Evolutionary conservation across 1,140 invertebrate species (phyloP).

Genomic region (Lepidotrigona ventralis): DNA sequence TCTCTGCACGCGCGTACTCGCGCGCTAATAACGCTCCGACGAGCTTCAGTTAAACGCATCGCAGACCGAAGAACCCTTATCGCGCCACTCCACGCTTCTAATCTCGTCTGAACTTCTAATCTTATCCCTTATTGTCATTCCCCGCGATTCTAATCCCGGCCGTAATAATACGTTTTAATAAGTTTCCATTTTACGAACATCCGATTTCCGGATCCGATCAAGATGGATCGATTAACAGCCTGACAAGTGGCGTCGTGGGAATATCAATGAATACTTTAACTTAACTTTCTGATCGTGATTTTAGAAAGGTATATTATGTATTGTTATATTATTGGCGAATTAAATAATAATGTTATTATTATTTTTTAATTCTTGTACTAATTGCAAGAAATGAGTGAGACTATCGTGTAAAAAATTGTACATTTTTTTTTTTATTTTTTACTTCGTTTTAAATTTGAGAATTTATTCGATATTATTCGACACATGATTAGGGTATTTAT

Average conservation of each 20-base stretch:
- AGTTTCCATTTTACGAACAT: background rate
- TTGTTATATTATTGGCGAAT: no score
- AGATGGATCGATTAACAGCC: background rate
- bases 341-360: no score
- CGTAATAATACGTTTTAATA: slow-evolving; percentile 40
- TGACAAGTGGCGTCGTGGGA: background rate
- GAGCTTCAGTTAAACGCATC: slow-evolving; percentile 9
- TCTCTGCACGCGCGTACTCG: background rate
- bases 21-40: slow-evolving; percentile 30
- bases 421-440: no score
- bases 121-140: slow-evolving; percentile 27
- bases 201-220: slow-evolving; percentile 14
- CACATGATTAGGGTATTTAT: no score
- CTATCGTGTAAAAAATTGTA: no score
- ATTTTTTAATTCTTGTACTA: no score
- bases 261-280: background rate
- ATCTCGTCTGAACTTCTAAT: slow-evolving; percentile 43
- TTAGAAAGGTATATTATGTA: no score
- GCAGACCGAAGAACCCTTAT: slow-evolving; percentile 19
- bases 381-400: no score
- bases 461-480: no score
- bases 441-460: no score
- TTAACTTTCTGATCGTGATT: background rate
- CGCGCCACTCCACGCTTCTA: slow-evolving; percentile 24
- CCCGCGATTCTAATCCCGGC: background rate